Evolutionary conservation across 2,113 vertebrate species (phyloP), one percentile per base, ranked within the genome.

Genomic region (Melozone crissalis): DNA sequence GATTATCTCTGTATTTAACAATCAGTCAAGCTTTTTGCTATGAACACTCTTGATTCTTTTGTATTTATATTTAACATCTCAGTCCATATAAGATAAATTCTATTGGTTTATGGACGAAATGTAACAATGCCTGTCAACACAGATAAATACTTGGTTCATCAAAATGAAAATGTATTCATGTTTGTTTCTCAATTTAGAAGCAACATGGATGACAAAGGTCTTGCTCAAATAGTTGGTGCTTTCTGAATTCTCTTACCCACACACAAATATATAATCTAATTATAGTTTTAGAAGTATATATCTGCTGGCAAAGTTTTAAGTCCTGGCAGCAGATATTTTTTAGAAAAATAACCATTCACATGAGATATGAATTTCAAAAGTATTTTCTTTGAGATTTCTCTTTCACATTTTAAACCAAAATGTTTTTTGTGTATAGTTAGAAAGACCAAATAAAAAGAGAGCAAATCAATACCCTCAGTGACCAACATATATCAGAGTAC

Each of bases 1-100:
- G 49, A 84, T 89, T 85, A 95, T 83, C 65, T 76, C 47, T 68
- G 19, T 85, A 84, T 91, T 94, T 93, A 90, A 55, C 30, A 68
- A 79, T 67, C 47, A 84, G 51, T 84, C 90, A 86, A 77, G 19
- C 35, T 89, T 94, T 87, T 68, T 83, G 35, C 58, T 90, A 46
- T 28, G 46, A 93, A 39, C 2, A 27, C 11, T 18, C 15, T 68
- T 73, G 52, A 62, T 75, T 80, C 84, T 51, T 88, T 91, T 55
- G 2, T 66, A 74, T 62, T 77, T 77, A 13, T 67, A 90, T 86
- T 86, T 92, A 90, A 76, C 27, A 44, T 49, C 13, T 87, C 28
- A 83, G 26, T 2, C 27, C 71, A 59, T 33, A 37, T 66, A 63
- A 66, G 30, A 39, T 77, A 87, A 95, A 87, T 93, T 84, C 33